phyloP scores from a whole-genome alignment of 2,113 vertebrate genomes.

The Equus przewalskii region DNA sequence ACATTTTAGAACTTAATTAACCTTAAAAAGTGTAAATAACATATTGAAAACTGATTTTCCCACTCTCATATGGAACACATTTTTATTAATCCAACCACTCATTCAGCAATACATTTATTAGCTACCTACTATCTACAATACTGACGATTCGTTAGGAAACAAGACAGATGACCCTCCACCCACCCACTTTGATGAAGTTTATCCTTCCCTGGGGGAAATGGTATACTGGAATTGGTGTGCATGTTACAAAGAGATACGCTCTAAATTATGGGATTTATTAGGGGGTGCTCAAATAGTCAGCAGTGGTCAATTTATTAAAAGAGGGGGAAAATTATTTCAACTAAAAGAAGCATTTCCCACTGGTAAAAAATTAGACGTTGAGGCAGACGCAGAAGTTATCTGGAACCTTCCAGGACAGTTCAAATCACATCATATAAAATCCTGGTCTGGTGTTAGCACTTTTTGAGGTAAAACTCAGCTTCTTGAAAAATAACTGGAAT shows the following conservation, averaged over 20 bases:
- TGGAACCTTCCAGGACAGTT: background rate
- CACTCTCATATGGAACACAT: background rate
- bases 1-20: background rate
- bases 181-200: background rate
- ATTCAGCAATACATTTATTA: background rate
- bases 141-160: background rate
- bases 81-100: background rate
- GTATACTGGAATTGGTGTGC: background rate
- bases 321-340: background rate
- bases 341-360: background rate
- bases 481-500: constrained; percentile 19
- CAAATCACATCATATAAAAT: background rate
- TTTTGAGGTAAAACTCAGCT: constrained; percentile 1
- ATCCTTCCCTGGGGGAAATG: background rate
- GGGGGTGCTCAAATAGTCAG: accelerated
- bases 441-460: background rate
- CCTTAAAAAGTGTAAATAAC: background rate
- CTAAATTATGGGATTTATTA: background rate
- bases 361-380: background rate
- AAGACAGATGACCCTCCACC: background rate
- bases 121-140: background rate
- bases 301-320: background rate
- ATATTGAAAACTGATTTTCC: background rate
- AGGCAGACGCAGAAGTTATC: background rate
- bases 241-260: background rate